phyloP scores from a whole-genome alignment of 1,140 invertebrate species.

The Catajapyx aquilonaris region DNA sequence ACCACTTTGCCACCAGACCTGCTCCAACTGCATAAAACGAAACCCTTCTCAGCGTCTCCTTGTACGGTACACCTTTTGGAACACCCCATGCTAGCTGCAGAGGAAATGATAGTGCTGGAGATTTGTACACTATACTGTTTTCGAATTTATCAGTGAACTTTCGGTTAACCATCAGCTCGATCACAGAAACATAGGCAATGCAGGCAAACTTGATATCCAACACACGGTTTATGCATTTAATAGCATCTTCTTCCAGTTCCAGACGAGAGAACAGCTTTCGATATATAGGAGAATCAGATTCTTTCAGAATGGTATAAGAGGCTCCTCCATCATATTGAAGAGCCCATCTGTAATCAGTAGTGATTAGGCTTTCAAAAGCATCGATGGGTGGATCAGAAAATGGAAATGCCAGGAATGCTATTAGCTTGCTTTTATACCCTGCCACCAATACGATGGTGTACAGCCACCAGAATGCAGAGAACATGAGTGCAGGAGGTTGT shows the following conservation, averaged over 20 bases:
- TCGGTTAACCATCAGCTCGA: background rate
- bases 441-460: background rate
- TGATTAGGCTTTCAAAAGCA: background rate
- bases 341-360: constrained; percentile 6
- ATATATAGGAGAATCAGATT: constrained; percentile 8
- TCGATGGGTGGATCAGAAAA: background rate
- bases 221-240: constrained; percentile 6
- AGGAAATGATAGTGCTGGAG: background rate
- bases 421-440: constrained; percentile 4
- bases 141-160: background rate
- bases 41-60: no score
- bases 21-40: no score
- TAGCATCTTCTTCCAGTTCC: constrained; percentile 6
- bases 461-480: constrained; percentile 2
- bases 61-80: background rate
- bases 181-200: background rate
- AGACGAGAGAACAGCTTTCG: constrained; percentile 5
- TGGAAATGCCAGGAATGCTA: constrained; percentile 1
- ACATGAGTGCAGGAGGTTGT: background rate
- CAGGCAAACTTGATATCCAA: constrained; percentile 1
- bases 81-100: background rate
- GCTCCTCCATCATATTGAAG: constrained; percentile 6
- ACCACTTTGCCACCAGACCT: no score
- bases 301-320: constrained; percentile 5
- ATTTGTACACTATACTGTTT: background rate